These are phyloP conservation scores for Caenorhabditis brenneri DNA, from an alignment of 1,140 invertebrate species.

Conservation along the genomic window DNA sequence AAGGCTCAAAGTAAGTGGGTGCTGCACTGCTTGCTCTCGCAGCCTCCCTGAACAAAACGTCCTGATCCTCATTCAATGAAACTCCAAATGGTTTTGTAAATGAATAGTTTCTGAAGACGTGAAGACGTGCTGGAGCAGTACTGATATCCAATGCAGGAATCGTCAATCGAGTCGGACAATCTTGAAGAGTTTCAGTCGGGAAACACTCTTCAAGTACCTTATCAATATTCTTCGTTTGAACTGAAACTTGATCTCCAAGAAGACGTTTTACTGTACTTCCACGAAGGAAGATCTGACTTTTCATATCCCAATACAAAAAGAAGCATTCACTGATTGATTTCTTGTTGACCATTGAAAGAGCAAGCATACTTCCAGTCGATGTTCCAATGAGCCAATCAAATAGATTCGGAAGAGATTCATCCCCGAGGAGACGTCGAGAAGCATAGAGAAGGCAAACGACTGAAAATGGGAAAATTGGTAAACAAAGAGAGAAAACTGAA, in stretches of 20 bases:
- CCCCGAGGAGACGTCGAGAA: constrained; percentile 61
- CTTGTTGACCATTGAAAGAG: constrained; percentile 64
- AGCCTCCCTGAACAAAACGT: constrained; percentile 64
- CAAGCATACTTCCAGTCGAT: constrained; percentile 64
- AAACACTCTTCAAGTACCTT: constrained; percentile 58
- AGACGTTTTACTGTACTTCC: constrained; percentile 62
- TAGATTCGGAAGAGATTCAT: constrained; percentile 59
- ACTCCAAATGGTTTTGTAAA: constrained; percentile 47
- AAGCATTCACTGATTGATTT: constrained; percentile 61
- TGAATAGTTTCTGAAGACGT: constrained; percentile 57
- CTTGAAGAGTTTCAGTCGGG: constrained; percentile 56
- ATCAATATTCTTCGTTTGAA: constrained; percentile 62
- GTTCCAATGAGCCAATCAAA: constrained; percentile 64
- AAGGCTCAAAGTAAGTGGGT: constrained; percentile 67
- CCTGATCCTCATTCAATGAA: constrained; percentile 49
- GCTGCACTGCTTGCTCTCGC: constrained; percentile 65
- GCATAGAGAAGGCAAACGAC: constrained; percentile 60
- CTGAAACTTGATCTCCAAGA: constrained; percentile 61
- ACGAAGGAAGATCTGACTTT: constrained; percentile 65
- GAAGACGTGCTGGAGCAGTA: constrained; percentile 59
- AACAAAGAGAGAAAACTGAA: no score
- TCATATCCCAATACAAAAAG: constrained; percentile 69
- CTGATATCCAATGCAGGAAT: constrained; percentile 64
- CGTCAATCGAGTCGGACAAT: constrained; percentile 58
- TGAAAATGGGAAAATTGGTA: background rate